Conservation (phyloP, 2,888 invertebrate genomes). For the Baccha elongata region DNA sequence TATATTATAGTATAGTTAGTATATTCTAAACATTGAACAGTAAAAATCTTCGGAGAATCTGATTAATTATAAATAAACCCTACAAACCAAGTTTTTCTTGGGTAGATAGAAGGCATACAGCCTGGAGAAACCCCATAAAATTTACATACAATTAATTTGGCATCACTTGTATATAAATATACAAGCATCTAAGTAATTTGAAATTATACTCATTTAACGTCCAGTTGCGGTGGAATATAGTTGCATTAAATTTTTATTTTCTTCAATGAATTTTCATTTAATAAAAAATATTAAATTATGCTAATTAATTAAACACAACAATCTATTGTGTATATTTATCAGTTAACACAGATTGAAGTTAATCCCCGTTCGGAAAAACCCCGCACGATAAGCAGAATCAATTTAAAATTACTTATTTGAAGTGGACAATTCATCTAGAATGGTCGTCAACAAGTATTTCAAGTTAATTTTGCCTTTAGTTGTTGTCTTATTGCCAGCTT, state of each 20-base stretch:
- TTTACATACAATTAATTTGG: background rate
- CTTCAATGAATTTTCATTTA: background rate
- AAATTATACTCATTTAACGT: conserved; percentile 11
- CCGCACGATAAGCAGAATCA: background rate
- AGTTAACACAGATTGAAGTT: background rate
- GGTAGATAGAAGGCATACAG: too few relatives aligned
- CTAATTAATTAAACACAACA: background rate
- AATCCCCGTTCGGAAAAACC: background rate
- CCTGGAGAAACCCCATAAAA: background rate
- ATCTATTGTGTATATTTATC: background rate
- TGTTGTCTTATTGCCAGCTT: conserved; percentile 1
- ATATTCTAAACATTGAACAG: too few relatives aligned
- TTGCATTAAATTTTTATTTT: background rate
- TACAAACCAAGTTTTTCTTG: too few relatives aligned
- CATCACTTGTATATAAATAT: background rate
- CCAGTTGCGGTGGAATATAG: background rate
- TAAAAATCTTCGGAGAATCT: too few relatives aligned
- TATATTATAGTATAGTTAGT: too few relatives aligned
- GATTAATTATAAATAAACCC: too few relatives aligned
- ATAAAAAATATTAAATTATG: background rate
- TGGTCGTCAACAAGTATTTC: conserved; percentile 29
- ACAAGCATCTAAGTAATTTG: background rate
- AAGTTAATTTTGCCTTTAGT: conserved; percentile 14
- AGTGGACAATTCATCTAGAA: background rate
- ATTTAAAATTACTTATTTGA: background rate